Conservation (phyloP, 2,113 vertebrate species). For the Garra rufa region DNA sequence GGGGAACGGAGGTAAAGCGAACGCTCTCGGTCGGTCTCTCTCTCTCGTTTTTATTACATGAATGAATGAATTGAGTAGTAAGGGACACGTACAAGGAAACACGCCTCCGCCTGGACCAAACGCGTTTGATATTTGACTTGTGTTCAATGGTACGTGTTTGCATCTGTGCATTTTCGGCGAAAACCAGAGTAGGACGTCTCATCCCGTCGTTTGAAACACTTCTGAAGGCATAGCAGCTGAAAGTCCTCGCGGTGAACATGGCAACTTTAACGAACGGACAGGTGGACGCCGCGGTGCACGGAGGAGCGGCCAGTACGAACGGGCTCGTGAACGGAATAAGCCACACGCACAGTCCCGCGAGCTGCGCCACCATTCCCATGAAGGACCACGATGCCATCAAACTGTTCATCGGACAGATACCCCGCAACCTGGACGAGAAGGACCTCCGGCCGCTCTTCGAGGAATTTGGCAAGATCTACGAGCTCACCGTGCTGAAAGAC, state of each 20-base stretch:
- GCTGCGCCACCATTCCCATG: conserved; percentile 99
- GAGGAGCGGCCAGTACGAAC: conserved; percentile 89
- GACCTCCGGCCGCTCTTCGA: conserved; percentile 99
- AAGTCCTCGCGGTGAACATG: conserved; percentile 83
- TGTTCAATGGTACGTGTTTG: conserved; percentile 73
- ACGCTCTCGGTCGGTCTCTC: conserved; percentile 65
- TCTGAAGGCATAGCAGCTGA: conserved; percentile 65
- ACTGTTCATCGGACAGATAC: conserved; percentile 99
- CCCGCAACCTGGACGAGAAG: conserved; percentile 99
- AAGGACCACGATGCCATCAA: conserved; percentile 99
- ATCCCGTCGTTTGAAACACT: conserved; percentile 58
- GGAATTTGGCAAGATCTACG: conserved; percentile 99
- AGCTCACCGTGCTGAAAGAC: conserved; percentile 99
- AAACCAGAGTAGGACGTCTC: conserved; percentile 69
- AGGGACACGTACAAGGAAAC: conserved; percentile 77
- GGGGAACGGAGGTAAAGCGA: conserved; percentile 78
- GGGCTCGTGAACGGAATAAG: conserved; percentile 99
- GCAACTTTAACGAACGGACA: conserved; percentile 99
- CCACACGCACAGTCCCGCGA: conserved; percentile 92
- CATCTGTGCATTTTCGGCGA: conserved; percentile 76
- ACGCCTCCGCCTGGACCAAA: conserved; percentile 74
- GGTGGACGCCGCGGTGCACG: conserved; percentile 94
- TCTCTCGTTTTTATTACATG: conserved; percentile 52
- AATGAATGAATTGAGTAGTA: conserved; percentile 74
- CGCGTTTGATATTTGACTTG: conserved; percentile 74